phyloP scores from a whole-genome alignment of 2,113 vertebrate species.

The Chlamydotis undulata region DNA sequence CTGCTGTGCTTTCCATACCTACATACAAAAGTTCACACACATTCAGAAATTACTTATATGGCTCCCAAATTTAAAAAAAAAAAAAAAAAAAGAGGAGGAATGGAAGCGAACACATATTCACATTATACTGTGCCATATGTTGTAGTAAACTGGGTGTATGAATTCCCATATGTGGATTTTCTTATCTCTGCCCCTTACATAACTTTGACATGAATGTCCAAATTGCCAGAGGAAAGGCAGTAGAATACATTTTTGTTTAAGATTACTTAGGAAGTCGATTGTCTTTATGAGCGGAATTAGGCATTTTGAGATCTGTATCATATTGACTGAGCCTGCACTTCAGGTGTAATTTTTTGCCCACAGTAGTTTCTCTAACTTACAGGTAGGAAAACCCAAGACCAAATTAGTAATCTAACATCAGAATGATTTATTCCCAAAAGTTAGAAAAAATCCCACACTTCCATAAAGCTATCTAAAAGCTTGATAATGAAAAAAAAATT shows the following conservation, averaged over 20 bases:
- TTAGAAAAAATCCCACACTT: background rate
- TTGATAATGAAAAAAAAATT: background rate
- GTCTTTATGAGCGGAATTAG: background rate
- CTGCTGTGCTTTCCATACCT: background rate
- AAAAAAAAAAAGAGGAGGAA: background rate
- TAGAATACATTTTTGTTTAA: background rate
- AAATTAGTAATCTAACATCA: background rate
- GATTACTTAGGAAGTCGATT: background rate
- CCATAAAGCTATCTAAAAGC: background rate
- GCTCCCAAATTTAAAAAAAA: background rate
- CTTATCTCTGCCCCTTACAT: conserved; percentile 45
- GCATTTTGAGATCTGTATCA: background rate
- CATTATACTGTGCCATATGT: conserved; percentile 27
- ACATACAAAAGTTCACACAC: background rate
- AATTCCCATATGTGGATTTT: conserved; percentile 47
- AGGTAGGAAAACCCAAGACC: background rate
- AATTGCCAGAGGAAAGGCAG: conserved; percentile 30
- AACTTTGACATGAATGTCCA: conserved; percentile 47
- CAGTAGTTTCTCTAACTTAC: background rate
- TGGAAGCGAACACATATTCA: background rate
- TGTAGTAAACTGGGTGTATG: conserved; percentile 49
- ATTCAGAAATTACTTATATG: background rate
- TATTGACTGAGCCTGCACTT: background rate
- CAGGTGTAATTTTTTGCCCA: background rate
- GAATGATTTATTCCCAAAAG: background rate